Conservation (phyloP, 2,888 invertebrate genomes). For the Alsophila aescularia region DNA sequence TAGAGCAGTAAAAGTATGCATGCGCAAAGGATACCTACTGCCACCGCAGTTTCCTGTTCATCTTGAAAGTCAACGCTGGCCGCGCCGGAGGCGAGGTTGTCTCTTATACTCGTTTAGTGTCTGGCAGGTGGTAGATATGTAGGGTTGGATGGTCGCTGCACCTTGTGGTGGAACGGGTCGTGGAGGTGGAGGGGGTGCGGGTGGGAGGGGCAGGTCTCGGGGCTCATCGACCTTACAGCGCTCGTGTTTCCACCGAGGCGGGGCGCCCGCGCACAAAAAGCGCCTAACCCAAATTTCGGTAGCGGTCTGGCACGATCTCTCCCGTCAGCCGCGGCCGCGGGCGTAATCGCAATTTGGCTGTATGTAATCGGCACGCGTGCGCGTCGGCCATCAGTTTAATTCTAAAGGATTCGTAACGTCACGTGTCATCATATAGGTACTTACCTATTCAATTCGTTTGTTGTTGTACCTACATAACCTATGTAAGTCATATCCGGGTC, state of each 20-base stretch:
- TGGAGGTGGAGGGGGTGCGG: conserved; percentile 45
- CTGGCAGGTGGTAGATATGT: conserved; percentile 82
- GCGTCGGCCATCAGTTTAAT: conserved; percentile 47
- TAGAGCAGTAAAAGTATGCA: conserved; percentile 9
- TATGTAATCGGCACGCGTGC: conserved; percentile 69
- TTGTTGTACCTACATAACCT: not conserved
- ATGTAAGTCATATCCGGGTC: not conserved
- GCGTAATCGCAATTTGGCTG: conserved; percentile 49
- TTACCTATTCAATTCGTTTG: not conserved
- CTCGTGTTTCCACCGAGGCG: conserved; percentile 55
- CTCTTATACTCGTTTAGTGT: conserved; percentile 72
- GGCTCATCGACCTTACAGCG: conserved; percentile 76
- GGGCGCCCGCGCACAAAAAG: conserved; percentile 73
- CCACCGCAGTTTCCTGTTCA: conserved; percentile 33
- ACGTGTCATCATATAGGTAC: conserved; percentile 25
- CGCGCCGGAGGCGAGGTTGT: conserved; percentile 47
- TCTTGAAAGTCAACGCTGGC: conserved; percentile 49
- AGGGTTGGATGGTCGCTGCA: conserved; percentile 77
- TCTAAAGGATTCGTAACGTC: conserved; percentile 42
- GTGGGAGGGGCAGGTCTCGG: conserved; percentile 46
- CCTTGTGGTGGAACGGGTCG: conserved; percentile 81
- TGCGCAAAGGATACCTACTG: conserved; percentile 19
- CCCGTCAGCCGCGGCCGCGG: conserved; percentile 56
- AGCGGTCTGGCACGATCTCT: conserved; percentile 75
- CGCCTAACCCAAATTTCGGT: conserved; percentile 80